Conservation (phyloP, 2,888 invertebrate species). For the Drosophila picticornis region DNA sequence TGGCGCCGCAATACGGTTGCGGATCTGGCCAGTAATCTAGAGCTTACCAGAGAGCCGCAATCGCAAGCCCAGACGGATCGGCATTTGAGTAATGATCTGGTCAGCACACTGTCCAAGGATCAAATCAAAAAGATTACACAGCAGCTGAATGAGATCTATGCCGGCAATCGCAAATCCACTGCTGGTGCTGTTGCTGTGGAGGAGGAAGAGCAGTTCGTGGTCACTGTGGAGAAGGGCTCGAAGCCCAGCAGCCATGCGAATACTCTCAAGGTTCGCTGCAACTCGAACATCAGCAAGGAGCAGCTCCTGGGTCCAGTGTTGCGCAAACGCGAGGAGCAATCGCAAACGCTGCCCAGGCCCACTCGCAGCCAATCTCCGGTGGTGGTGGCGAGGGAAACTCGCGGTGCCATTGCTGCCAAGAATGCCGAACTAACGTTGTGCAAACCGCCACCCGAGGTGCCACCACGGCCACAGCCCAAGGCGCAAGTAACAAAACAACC, state of each 20-base stretch:
- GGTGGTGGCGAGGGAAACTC: constrained; percentile 87
- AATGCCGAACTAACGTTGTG: constrained; percentile 85
- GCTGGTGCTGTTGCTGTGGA: not conserved
- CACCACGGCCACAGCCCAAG: constrained; percentile 53
- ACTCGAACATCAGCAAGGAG: constrained; percentile 86
- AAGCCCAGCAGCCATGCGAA: constrained; percentile 80
- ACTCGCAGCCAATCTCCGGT: constrained; percentile 83
- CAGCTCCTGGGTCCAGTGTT: constrained; percentile 83
- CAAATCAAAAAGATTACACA: constrained; percentile 92
- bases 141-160: constrained; percentile 93
- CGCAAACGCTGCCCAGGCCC: constrained; percentile 84
- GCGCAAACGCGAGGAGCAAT: constrained; percentile 74
- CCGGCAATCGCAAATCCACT: constrained; percentile 82
- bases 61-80: constrained; percentile 82
- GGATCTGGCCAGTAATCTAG: constrained; percentile 91
- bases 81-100: constrained; percentile 91
- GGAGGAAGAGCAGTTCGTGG: constrained; percentile 86
- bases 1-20: constrained; percentile 94
- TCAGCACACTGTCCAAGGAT: constrained; percentile 93
- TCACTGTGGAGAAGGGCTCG: constrained; percentile 86
- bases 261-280: constrained; percentile 87
- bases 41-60: constrained; percentile 87
- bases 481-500: constrained; percentile 26
- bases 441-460: constrained; percentile 81
- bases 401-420: constrained; percentile 87